phyloP scores from a whole-genome alignment of 2,797 vertebrate genomes.

The Nyctibius grandis region DNA sequence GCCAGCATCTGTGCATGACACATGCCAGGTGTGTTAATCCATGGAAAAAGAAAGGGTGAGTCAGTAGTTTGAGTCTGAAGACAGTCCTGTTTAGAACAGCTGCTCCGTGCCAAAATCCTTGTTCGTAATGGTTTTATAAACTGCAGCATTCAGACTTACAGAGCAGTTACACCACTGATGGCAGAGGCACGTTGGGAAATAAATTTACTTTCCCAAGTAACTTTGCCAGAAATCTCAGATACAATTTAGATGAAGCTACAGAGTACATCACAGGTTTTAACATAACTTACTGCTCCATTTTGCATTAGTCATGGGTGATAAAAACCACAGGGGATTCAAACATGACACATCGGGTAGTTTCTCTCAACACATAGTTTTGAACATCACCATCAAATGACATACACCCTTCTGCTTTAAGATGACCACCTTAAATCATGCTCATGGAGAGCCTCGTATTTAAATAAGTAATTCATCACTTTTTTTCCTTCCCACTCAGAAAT shows the following conservation, averaged over 20 bases:
- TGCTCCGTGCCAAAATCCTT: background rate
- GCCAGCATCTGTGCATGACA: background rate
- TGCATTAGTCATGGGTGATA: background rate
- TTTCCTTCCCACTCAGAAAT: background rate
- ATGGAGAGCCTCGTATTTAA: background rate
- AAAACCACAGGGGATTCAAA: background rate
- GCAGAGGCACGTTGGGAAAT: background rate
- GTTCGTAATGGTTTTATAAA: conserved; percentile 41
- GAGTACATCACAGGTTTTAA: conserved; percentile 18
- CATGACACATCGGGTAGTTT: background rate
- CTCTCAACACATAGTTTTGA: background rate
- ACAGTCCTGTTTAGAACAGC: background rate
- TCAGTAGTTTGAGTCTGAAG: conserved; percentile 13
- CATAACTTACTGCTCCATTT: background rate
- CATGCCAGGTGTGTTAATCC: conserved; percentile 13
- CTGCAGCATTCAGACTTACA: background rate
- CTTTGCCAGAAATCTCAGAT: conserved; percentile 40
- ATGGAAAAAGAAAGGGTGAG: background rate
- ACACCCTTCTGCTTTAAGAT: background rate
- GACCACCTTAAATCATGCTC: background rate
- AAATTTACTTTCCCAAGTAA: conserved; percentile 21
- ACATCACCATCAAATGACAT: background rate
- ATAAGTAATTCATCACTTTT: background rate
- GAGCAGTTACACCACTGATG: conserved; percentile 14
- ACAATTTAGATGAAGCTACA: conserved; percentile 36